A percentile compares a stretch with the other conserved stretches of the same genome.
phyloP scores from a whole-genome alignment of 23 tunicate genomes.

The Ascidia mentula region DNA sequence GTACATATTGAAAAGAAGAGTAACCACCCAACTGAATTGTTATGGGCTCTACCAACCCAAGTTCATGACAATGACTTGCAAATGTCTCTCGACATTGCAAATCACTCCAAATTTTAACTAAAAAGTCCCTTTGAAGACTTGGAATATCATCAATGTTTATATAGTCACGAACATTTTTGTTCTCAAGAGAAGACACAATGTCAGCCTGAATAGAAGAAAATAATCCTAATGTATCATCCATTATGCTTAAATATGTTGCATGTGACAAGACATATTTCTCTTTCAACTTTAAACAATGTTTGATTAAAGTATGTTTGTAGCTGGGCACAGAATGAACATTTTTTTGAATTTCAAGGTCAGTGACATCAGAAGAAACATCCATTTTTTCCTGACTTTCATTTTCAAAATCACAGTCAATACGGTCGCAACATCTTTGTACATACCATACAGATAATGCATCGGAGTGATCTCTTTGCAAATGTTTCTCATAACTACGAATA shows the following conservation, averaged over 20 bases:
- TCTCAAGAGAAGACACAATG: not conserved
- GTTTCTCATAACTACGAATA: conserved; percentile 31
- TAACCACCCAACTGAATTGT: not conserved
- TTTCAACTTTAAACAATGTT: conserved; percentile 24
- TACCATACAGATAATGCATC: not conserved
- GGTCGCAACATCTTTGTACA: not conserved
- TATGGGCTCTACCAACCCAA: conserved; percentile 26
- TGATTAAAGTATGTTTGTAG: not conserved
- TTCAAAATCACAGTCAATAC: not conserved
- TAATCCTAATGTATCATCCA: conserved; percentile 28
- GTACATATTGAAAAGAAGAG: conserved; percentile 35
- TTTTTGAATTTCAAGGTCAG: not conserved
- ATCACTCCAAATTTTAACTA: conserved; percentile 11
- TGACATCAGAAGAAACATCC: not conserved
- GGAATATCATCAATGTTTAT: conserved; percentile 3
- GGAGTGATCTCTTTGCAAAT: conserved; percentile 23
- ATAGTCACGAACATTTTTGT: not conserved
- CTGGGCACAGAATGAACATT: not conserved
- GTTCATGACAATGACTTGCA: not conserved
- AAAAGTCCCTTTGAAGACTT: not conserved
- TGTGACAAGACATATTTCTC: conserved; percentile 24
- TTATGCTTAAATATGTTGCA: conserved; percentile 18
- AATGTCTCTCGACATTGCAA: conserved; percentile 3
- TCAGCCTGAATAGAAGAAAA: conserved; percentile 12
- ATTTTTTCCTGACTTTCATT: not conserved